Conservation (phyloP, 2,888 invertebrate species). For the Actias luna region DNA sequence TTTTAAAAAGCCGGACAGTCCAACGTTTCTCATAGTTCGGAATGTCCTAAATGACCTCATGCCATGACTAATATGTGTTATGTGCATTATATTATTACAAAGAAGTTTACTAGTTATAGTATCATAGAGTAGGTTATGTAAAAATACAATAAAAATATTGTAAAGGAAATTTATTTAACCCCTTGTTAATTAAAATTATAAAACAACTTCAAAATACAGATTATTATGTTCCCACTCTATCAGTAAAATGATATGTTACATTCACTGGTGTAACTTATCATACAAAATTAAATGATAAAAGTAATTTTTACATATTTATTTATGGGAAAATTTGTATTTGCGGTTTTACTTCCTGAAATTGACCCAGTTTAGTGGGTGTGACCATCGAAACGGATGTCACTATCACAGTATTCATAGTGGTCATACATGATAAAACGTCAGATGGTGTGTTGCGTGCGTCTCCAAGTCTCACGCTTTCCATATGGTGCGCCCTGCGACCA, state of each 20-base stretch:
- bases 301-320: conserved; percentile 6
- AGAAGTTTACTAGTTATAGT: background rate
- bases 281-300: background rate
- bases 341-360: conserved; percentile 72
- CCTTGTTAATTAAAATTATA: background rate
- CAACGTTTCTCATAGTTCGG: background rate
- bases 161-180: background rate
- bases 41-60: background rate
- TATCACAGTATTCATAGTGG: conserved; percentile 54
- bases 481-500: conserved; percentile 42
- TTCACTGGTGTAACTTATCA: background rate
- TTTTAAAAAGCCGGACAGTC: background rate
- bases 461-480: conserved; percentile 52
- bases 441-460: conserved; percentile 45
- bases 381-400: conserved; percentile 63
- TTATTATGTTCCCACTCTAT: too few species aligned
- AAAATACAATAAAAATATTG: background rate
- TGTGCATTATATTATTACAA: background rate
- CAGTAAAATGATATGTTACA: too few species aligned
- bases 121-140: background rate
- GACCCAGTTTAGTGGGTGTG: conserved; percentile 55
- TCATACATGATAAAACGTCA: conserved; percentile 57
- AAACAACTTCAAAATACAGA: background rate
- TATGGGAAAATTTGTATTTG: conserved; percentile 55
- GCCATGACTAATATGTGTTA: background rate